Conservation (phyloP, 1,140 invertebrate genomes). For the Coenobita brevimanus region DNA sequence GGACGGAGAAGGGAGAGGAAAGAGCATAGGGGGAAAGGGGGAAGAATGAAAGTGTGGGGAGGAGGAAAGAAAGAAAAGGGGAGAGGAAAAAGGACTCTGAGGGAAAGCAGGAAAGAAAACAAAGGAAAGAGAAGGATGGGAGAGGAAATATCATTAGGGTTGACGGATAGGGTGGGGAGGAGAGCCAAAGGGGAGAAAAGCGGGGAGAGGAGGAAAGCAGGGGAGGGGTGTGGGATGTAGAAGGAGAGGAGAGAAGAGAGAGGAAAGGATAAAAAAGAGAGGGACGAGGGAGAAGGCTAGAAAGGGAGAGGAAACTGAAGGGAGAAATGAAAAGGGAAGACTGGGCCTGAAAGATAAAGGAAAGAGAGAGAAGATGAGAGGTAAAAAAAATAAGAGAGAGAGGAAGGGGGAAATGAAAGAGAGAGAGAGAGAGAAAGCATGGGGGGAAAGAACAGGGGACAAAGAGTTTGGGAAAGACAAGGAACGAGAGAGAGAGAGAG, state of each 20-base stretch:
- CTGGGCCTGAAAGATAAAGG: too few relatives aligned
- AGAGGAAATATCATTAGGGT: too few relatives aligned
- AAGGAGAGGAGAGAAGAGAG: too few relatives aligned
- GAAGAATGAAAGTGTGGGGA: too few relatives aligned
- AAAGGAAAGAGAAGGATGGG: background rate
- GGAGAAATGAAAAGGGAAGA: too few relatives aligned
- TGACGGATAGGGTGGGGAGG: too few relatives aligned
- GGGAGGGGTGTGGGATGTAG: background rate
- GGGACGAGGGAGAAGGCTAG: background rate
- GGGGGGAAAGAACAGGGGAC: background rate
- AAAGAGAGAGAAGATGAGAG: background rate
- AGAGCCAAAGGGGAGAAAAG: too few relatives aligned
- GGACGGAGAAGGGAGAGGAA: too few relatives aligned
- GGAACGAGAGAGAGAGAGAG: background rate
- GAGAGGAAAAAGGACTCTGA: too few relatives aligned
- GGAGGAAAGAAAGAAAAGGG: too few relatives aligned
- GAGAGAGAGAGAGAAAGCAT: slow-evolving; percentile 18
- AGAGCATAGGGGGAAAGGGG: too few relatives aligned
- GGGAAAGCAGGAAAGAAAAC: too few relatives aligned
- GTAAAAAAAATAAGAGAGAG: background rate
- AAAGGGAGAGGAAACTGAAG: background rate
- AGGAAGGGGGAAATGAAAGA: background rate
- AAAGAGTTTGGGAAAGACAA: background rate
- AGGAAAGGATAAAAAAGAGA: background rate
- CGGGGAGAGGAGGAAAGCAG: background rate